A percentile compares a stretch with the other conserved stretches of the same genome.
Conservation (phyloP, 2,888 invertebrate species). For the Schizotus pectinicornis region DNA sequence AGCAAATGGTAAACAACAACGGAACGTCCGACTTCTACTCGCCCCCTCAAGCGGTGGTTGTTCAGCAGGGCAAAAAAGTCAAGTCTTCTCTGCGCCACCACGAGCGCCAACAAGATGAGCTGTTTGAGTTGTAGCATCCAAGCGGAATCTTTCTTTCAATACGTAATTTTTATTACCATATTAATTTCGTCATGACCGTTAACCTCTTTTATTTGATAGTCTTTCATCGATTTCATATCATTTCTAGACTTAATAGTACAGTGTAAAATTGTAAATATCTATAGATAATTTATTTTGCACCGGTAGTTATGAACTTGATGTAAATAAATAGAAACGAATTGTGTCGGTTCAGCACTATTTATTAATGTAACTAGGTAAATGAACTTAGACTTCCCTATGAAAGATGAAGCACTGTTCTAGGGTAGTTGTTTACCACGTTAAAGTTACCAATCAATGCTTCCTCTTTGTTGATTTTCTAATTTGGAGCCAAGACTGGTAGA, state of each 20-base stretch:
- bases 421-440: no score
- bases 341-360: neutral
- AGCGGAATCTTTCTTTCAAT: neutral
- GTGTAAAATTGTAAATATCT: slow-evolving; percentile 10
- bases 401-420: no score
- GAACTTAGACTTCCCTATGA: no score
- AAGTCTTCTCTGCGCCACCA: slow-evolving; percentile 81
- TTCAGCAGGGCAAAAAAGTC: slow-evolving; percentile 81
- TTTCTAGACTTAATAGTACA: neutral
- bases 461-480: no score
- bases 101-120: slow-evolving; percentile 86
- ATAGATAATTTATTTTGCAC: slow-evolving; percentile 8
- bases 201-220: slow-evolving; percentile 2
- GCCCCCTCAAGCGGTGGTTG: slow-evolving; percentile 62
- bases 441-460: no score
- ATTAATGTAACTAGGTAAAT: no score
- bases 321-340: neutral
- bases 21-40: slow-evolving; percentile 43
- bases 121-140: slow-evolving; percentile 88
- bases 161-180: neutral
- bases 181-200: neutral
- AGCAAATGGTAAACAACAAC: slow-evolving; percentile 54
- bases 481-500: no score
- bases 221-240: slow-evolving; percentile 10
- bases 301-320: neutral